Evolutionary conservation across 2,113 vertebrate species (phyloP).

Genomic region (Dipodomys merriami): DNA sequence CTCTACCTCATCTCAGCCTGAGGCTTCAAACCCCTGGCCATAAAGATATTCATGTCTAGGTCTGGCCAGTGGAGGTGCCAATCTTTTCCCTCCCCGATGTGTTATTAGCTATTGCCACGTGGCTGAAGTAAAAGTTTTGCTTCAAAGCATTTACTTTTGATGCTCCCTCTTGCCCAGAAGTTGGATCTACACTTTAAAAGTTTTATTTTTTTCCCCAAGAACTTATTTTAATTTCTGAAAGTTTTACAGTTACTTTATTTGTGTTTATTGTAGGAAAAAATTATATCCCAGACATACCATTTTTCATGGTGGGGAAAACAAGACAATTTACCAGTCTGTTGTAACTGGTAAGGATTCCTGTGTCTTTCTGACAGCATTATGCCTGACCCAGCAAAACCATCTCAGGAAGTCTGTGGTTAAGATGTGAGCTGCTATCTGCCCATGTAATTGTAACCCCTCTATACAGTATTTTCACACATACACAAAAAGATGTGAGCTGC

Average conservation of each 20-base stretch:
- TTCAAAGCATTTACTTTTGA: conserved; percentile 21
- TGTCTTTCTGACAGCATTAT: not conserved
- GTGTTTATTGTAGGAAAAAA: conserved; percentile 22
- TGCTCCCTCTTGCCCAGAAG: conserved; percentile 6
- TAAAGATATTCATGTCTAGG: conserved; percentile 23
- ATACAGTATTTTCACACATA: no score
- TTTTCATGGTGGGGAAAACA: conserved; percentile 1
- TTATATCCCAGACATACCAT: not conserved
- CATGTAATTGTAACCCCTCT: no score
- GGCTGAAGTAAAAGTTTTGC: not conserved
- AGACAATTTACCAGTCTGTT: not conserved
- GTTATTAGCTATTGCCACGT: not conserved
- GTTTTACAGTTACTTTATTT: not conserved
- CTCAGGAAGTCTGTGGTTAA: not conserved
- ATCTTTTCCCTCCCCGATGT: not conserved
- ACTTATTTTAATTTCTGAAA: not conserved
- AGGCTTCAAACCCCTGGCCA: not conserved
- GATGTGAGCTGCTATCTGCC: not conserved
- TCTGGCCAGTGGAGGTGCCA: not conserved
- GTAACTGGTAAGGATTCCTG: not conserved
- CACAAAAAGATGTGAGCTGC: not conserved
- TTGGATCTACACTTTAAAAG: not conserved
- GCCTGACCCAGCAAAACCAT: not conserved
- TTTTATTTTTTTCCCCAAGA: not conserved
- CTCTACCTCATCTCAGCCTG: not conserved